A percentile compares a stretch with the other conserved stretches of the same genome.
Conservation (phyloP, 2,113 vertebrate genomes). For the Amblyornis subalaris region DNA sequence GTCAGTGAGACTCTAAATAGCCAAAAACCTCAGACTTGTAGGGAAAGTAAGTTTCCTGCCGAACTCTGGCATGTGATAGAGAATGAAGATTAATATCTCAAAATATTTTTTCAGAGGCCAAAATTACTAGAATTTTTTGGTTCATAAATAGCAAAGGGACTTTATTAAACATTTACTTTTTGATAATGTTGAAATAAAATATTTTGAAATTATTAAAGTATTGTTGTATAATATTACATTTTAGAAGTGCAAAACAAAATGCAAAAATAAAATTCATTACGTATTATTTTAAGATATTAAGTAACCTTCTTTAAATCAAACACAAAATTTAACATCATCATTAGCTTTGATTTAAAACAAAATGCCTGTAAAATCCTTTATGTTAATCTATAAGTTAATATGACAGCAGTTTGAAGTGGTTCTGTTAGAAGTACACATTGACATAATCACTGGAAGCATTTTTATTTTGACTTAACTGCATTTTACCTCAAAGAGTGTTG, state of each 20-base stretch:
- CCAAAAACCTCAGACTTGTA: background rate
- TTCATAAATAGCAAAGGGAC: background rate
- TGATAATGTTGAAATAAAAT: background rate
- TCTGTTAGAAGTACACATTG: background rate
- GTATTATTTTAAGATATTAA: background rate
- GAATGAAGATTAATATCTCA: background rate
- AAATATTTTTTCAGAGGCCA: background rate
- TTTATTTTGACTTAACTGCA: background rate
- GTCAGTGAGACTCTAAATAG: slow-evolving; percentile 25
- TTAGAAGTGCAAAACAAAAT: background rate
- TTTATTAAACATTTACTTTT: background rate
- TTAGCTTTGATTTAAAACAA: background rate
- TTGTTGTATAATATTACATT: background rate
- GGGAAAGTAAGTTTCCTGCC: slow-evolving; percentile 3
- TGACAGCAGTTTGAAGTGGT: background rate
- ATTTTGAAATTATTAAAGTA: background rate
- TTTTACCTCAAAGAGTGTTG: background rate
- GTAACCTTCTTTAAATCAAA: background rate
- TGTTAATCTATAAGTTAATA: background rate
- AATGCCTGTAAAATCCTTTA: background rate
- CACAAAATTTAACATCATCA: background rate
- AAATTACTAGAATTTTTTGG: background rate
- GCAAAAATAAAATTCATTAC: background rate
- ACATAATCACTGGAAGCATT: background rate
- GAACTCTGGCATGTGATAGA: background rate